Percentiles rank a stretch among this genome's conserved stretches.
Evolutionary conservation across 2,888 invertebrate genomes (phyloP).

Genomic region (Sthenelais limicola): DNA sequence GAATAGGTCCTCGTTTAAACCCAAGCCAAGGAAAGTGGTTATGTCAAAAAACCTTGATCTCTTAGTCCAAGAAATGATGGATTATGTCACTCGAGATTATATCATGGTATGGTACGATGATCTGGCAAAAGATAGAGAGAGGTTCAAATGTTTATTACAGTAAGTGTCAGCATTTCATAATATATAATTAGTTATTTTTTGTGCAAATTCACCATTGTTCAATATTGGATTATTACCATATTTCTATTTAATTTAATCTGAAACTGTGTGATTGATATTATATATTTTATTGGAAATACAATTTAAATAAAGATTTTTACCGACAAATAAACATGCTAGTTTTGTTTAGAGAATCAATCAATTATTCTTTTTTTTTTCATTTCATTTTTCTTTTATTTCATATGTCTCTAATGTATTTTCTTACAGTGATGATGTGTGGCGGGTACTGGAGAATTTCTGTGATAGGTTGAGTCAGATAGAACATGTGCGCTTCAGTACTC

Average conservation of each 20-base stretch:
- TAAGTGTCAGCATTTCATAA: too few relatives aligned
- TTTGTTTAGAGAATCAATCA: too few relatives aligned
- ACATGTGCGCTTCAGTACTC: slow-evolving; percentile 86
- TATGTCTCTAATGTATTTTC: neutral
- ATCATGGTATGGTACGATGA: slow-evolving; percentile 83
- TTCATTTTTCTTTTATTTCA: neutral
- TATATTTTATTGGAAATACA: too few relatives aligned
- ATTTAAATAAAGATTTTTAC: too few relatives aligned
- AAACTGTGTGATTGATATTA: too few relatives aligned
- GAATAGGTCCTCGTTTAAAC: neutral
- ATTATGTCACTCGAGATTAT: slow-evolving; percentile 85
- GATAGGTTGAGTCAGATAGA: slow-evolving; percentile 84
- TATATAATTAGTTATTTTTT: too few relatives aligned
- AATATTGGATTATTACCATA: too few relatives aligned
- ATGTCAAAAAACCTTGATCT: slow-evolving; percentile 84
- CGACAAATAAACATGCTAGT: too few relatives aligned
- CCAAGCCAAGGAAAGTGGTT: slow-evolving; percentile 53
- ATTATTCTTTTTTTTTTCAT: neutral
- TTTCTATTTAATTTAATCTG: too few relatives aligned
- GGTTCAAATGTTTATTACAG: slow-evolving; percentile 71
- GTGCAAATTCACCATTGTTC: too few relatives aligned
- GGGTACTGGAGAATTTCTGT: slow-evolving; percentile 82
- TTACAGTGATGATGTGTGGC: slow-evolving; percentile 82
- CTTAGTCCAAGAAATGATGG: slow-evolving; percentile 86
- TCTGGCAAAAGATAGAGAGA: slow-evolving; percentile 79